Conservation (phyloP, 2,113 vertebrate genomes). For the Myrmophylax atrothorax region DNA sequence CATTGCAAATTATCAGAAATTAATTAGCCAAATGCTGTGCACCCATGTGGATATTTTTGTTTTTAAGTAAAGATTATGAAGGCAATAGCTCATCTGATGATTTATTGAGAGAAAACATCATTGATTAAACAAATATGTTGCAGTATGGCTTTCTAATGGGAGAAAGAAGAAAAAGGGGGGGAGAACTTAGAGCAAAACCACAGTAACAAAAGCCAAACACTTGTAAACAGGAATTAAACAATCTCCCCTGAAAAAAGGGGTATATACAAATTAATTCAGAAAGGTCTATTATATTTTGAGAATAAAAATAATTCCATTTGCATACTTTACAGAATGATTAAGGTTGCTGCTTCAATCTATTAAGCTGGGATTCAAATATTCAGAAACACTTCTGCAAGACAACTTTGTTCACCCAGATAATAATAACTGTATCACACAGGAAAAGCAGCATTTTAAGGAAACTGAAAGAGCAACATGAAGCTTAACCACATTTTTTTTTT, state of each 20-base stretch:
- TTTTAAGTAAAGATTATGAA: constrained; percentile 58
- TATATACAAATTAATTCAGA: background rate
- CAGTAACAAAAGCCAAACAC: constrained; percentile 8
- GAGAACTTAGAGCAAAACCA: background rate
- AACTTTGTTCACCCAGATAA: background rate
- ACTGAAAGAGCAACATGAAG: background rate
- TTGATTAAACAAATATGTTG: constrained; percentile 3
- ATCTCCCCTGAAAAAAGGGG: background rate
- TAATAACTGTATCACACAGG: background rate
- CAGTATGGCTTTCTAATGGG: background rate
- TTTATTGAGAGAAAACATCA: constrained; percentile 6
- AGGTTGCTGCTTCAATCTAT: background rate
- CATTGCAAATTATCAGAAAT: constrained; percentile 58
- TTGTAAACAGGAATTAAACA: constrained; percentile 41
- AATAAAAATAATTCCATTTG: background rate
- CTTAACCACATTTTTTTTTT: background rate
- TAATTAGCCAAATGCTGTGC: constrained; percentile 62
- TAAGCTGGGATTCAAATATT: background rate
- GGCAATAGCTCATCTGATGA: constrained; percentile 19
- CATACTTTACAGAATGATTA: background rate
- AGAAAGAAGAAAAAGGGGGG: background rate
- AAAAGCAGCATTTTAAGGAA: background rate
- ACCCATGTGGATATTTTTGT: constrained; percentile 56
- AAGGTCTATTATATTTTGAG: background rate
- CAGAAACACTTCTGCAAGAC: background rate